These are phyloP conservation scores for Drosophila ambigua DNA, from an alignment of 1,140 invertebrate genomes.

Conservation along the genomic window DNA sequence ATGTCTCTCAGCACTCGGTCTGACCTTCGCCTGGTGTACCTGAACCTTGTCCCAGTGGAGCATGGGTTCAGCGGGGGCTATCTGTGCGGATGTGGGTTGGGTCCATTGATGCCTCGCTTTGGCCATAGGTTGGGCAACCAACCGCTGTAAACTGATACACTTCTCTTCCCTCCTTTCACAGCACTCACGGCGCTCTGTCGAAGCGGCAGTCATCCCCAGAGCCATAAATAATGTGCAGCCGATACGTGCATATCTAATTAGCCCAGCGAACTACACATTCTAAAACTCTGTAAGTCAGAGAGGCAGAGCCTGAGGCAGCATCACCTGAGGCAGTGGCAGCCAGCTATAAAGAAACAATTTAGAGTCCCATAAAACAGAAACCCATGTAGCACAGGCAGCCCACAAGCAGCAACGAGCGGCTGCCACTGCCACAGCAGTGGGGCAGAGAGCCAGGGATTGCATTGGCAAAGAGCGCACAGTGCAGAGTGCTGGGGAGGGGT, in stretches of 20 bases:
- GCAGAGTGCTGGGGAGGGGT: no score
- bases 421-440: background rate
- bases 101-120: background rate
- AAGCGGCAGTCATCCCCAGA: background rate
- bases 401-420: background rate
- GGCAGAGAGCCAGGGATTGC: slow-evolving; percentile 9
- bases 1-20: slow-evolving; percentile 48
- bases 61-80: no score
- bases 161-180: no score
- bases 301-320: slow-evolving; percentile 5
- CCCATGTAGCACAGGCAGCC: slow-evolving; percentile 2
- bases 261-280: slow-evolving; percentile 54
- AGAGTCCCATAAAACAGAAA: slow-evolving; percentile 58
- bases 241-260: slow-evolving; percentile 75
- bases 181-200: no score
- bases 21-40: slow-evolving; percentile 45
- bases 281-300: slow-evolving; percentile 39
- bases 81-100: no score
- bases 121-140: no score
- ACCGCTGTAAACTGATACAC: no score
- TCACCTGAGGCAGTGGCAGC: slow-evolving; percentile 8
- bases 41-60: slow-evolving; percentile 15
- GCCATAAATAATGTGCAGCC: slow-evolving; percentile 30
- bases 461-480: slow-evolving; percentile 9
- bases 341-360: slow-evolving; percentile 70